Evolutionary conservation across 1,140 invertebrate genomes (phyloP).

Genomic region (Drosophila takahashii): DNA sequence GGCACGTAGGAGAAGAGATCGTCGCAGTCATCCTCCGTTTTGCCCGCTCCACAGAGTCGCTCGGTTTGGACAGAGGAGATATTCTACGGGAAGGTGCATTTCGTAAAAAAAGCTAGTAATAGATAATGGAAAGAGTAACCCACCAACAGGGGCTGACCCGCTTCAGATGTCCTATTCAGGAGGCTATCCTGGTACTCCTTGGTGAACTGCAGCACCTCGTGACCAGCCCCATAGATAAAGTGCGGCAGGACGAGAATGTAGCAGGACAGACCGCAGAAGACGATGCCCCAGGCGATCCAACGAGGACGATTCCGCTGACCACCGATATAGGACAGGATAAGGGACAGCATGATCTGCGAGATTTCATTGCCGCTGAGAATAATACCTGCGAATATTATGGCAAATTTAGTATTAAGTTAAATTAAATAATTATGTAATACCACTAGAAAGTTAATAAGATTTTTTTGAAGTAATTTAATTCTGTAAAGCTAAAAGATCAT

Average conservation of each 20-base stretch:
- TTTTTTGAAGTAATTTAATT: too few species aligned
- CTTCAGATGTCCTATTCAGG: conserved; percentile 30
- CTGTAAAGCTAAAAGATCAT: too few species aligned
- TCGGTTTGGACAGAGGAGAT: conserved; percentile 40
- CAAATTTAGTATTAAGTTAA: too few species aligned
- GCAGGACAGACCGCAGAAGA: conserved; percentile 88
- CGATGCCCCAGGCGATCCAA: conserved; percentile 89
- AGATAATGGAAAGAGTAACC: neutral
- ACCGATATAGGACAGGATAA: conserved; percentile 87
- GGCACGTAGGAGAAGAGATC: conserved; percentile 86
- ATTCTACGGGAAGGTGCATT: conserved; percentile 36
- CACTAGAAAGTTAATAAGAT: too few species aligned
- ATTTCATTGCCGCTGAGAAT: conserved; percentile 90
- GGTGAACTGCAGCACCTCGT: conserved; percentile 85
- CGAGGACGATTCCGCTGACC: conserved; percentile 87
- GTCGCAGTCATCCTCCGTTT: conserved; percentile 83
- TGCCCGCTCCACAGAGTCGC: conserved; percentile 63
- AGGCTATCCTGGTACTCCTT: conserved; percentile 80
- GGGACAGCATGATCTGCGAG: conserved; percentile 88
- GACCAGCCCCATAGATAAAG: conserved; percentile 88
- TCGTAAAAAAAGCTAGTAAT: neutral
- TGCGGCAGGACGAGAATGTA: conserved; percentile 89
- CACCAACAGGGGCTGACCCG: conserved; percentile 47
- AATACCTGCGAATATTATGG: conserved; percentile 85
- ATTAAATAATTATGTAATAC: too few species aligned